Evolutionary conservation across 2,113 vertebrate genomes (phyloP).

Genomic region (Engraulis encrasicolus): DNA sequence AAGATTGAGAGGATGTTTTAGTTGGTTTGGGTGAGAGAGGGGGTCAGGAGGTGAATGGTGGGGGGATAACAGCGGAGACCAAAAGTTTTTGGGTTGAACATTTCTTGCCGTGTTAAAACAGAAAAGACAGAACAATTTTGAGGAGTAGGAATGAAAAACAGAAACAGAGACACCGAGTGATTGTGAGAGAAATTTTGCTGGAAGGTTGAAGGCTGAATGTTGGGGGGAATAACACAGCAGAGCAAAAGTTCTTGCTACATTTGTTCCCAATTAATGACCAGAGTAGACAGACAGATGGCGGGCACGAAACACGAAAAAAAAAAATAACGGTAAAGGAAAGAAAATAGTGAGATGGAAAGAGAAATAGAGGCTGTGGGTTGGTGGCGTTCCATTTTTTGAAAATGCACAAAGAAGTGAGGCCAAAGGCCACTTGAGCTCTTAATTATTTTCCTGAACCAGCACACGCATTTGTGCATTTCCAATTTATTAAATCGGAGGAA

Average conservation of each 20-base stretch:
- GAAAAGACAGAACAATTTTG: too few species aligned
- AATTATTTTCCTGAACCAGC: conserved; percentile 41
- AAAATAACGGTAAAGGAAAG: not conserved
- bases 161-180: too few species aligned
- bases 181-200: too few species aligned
- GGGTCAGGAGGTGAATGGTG: too few species aligned
- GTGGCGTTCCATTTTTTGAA: conserved; percentile 13
- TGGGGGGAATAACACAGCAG: not conserved
- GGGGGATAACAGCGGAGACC: too few species aligned
- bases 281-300: not conserved
- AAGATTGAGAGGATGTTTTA: too few species aligned
- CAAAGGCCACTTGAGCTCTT: conserved; percentile 28
- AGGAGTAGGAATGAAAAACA: too few species aligned
- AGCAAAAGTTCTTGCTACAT: not conserved
- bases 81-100: too few species aligned
- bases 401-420: conserved; percentile 33
- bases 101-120: too few species aligned
- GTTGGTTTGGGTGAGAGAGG: too few species aligned
- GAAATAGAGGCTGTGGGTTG: not conserved
- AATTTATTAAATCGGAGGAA: conserved; percentile 27
- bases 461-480: conserved; percentile 23
- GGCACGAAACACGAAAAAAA: not conserved
- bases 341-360: not conserved
- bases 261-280: conserved; percentile 19
- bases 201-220: too few species aligned